These are phyloP conservation scores for Gobiocypris rarus DNA, from an alignment of 2,113 vertebrate genomes.

Conservation along the genomic window DNA sequence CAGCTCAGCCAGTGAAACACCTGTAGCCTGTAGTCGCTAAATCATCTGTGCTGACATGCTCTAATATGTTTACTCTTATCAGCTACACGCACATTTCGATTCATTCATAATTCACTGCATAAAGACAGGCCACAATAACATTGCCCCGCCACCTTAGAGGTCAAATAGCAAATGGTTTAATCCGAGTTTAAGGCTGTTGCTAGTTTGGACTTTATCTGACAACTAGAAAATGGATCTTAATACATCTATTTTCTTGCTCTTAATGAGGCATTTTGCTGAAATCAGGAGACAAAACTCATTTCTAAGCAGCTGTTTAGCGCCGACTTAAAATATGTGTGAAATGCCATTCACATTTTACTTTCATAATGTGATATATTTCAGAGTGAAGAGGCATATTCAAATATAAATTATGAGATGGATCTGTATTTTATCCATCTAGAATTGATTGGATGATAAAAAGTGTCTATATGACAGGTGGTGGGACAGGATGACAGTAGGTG, in stretches of 20 bases:
- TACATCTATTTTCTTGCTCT: neutral
- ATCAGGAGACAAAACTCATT: neutral
- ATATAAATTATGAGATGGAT: neutral
- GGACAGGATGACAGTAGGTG: neutral
- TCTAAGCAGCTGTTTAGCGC: neutral
- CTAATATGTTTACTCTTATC: constrained; percentile 27
- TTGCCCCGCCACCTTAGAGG: neutral
- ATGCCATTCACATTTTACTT: neutral
- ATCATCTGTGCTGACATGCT: constrained; percentile 18
- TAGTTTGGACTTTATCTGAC: constrained; percentile 2
- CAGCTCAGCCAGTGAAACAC: neutral
- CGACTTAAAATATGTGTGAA: neutral
- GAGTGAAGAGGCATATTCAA: neutral
- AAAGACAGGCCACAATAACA: neutral
- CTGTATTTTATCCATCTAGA: neutral
- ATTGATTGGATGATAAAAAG: constrained; percentile 3
- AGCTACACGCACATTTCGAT: constrained; percentile 11
- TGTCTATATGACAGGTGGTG: neutral
- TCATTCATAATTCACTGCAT: constrained; percentile 4
- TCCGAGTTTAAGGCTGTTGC: neutral
- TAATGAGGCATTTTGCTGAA: neutral
- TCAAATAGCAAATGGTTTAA: neutral
- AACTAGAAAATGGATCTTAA: neutral
- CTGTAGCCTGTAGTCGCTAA: neutral
- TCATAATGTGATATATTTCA: neutral